A percentile compares a stretch with the other conserved stretches of the same genome.
Evolutionary conservation across 2,888 invertebrate species (phyloP).

Genomic region (Patella depressa): DNA sequence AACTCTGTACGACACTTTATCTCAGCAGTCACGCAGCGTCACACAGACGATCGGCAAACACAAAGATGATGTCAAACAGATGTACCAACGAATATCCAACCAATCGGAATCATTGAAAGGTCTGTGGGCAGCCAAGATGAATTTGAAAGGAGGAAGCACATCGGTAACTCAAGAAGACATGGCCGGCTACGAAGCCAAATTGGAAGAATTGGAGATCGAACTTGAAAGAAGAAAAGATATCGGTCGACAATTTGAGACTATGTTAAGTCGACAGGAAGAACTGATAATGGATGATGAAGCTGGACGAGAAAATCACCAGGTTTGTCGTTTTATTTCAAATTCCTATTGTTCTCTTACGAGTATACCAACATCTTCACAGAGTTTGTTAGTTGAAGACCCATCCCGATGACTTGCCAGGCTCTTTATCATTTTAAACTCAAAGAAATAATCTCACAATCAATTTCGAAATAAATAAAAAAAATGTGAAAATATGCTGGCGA

Average conservation of each 20-base stretch:
- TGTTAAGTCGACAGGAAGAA: conserved; percentile 52
- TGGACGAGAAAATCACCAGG: conserved; percentile 64
- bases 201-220: conserved; percentile 61
- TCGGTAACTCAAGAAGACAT: conserved; percentile 64
- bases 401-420: too few relatives aligned
- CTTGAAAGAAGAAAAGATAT: conserved; percentile 63
- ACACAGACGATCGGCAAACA: conserved; percentile 65
- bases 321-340: conserved; percentile 22
- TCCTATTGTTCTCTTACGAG: too few relatives aligned
- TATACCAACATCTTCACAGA: too few relatives aligned
- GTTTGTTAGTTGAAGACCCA: too few relatives aligned
- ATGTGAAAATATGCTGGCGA: not conserved
- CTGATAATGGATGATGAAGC: conserved; percentile 58
- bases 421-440: too few relatives aligned
- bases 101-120: conserved; percentile 67
- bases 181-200: conserved; percentile 55
- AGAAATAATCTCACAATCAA: too few relatives aligned
- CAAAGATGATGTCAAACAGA: conserved; percentile 67
- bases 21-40: conserved; percentile 60
- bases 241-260: conserved; percentile 56
- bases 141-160: conserved; percentile 58
- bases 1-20: conserved; percentile 65
- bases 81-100: conserved; percentile 64
- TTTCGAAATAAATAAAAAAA: not conserved
- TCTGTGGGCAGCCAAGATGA: conserved; percentile 69